Evolutionary conservation across 1,140 invertebrate genomes (phyloP).

Genomic region (Zaprionus kolodkinae): DNA sequence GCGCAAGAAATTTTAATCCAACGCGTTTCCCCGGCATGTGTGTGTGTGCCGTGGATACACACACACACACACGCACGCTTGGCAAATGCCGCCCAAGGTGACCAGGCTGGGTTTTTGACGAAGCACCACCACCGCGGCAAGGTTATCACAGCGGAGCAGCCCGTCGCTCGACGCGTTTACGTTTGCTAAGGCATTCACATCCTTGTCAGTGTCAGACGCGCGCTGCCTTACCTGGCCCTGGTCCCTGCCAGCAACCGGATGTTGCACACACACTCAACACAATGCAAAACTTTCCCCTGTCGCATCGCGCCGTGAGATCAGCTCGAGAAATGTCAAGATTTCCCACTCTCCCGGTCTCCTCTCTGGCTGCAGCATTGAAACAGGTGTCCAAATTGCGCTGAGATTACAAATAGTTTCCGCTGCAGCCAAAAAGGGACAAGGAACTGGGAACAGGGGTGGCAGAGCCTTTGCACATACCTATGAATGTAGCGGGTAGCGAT

Average conservation of each 20-base stretch:
- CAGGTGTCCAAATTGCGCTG: constrained; percentile 64
- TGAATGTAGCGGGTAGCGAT: background rate
- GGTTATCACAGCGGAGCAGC: constrained; percentile 42
- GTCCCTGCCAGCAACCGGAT: constrained; percentile 56
- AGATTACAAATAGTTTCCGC: constrained; percentile 54
- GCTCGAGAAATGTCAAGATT: constrained; percentile 45
- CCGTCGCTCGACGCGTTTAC: background rate
- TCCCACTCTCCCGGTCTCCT: background rate
- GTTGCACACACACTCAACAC: constrained; percentile 57
- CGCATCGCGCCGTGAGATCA: constrained; percentile 39
- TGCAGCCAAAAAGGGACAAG: constrained; percentile 5
- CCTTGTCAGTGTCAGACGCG: constrained; percentile 16
- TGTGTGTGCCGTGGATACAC: constrained; percentile 62
- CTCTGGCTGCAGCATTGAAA: constrained; percentile 67
- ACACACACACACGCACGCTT: constrained; percentile 42
- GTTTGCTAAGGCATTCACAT: constrained; percentile 11
- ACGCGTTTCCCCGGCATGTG: constrained; percentile 55
- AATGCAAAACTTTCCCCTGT: constrained; percentile 48
- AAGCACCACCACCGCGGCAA: constrained; percentile 62
- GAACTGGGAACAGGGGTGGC: background rate
- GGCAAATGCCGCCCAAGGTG: constrained; percentile 76
- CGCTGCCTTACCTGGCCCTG: background rate
- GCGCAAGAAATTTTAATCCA: constrained; percentile 78
- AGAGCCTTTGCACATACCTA: background rate
- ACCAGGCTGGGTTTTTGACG: constrained; percentile 69